phyloP scores from a whole-genome alignment of 2,113 vertebrate genomes.

The Mohoua ochrocephala region DNA sequence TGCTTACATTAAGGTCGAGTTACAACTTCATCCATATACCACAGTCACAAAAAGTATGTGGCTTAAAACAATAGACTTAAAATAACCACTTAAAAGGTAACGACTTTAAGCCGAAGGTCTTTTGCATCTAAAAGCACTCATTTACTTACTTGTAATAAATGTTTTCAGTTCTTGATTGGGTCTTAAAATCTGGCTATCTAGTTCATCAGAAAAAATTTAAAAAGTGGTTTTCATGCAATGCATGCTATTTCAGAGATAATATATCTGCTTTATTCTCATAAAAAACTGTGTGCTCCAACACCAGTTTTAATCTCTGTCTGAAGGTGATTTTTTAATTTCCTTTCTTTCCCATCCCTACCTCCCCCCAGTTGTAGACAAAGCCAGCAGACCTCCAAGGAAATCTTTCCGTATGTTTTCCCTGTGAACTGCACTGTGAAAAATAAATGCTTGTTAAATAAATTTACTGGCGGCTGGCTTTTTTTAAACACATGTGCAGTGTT shows the following conservation, averaged over 20 bases:
- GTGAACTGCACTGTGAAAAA: background rate
- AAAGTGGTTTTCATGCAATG: background rate
- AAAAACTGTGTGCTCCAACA: background rate
- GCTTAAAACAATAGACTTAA: background rate
- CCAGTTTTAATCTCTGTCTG: background rate
- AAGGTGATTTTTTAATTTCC: background rate
- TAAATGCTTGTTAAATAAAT: background rate
- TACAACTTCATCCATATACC: background rate
- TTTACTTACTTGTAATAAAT: background rate
- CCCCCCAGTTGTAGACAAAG: background rate
- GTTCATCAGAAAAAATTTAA: background rate
- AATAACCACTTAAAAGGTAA: background rate
- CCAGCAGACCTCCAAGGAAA: background rate
- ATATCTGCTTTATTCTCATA: background rate
- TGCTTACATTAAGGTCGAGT: background rate
- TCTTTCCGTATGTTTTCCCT: background rate
- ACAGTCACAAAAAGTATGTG: background rate
- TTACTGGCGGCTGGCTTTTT: background rate
- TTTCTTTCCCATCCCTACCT: accelerated
- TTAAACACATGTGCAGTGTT: background rate
- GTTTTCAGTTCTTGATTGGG: background rate
- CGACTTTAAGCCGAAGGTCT: background rate
- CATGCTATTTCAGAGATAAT: background rate
- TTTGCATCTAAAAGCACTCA: background rate
- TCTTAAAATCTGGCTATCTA: background rate